Evolutionary conservation across 1,140 invertebrate species (phyloP), one percentile per base, ranked within the genome.

Genomic region (Lasioglossum baleicum): DNA sequence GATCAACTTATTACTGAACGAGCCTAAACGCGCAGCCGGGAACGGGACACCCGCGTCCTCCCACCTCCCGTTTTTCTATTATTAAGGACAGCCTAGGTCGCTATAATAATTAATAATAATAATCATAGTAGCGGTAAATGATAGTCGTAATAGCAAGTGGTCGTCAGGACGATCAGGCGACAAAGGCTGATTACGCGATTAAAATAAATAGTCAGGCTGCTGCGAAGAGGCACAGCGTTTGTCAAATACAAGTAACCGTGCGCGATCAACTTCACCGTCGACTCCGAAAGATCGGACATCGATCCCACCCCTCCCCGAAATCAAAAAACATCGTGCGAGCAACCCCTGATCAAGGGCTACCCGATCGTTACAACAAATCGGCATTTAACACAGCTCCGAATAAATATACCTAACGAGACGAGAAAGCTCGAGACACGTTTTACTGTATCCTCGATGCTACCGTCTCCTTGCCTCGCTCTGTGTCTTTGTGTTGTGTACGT

Each of bases 161-260:
- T 58, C 3, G 17, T 80, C 22, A 42, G 35, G 15, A 65, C 22
- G 58, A 65, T 15, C 17, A 58, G 42, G 56, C 22, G 51, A 75
- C 56, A 82, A 13, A 74, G 56, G 67, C 22, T 74, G 48, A 67
- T 78, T 70, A 74, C 11, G 20, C 31, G 67, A 44, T 74, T 64
- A 75, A 82, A 83, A 87, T 87, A 87, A 87, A 87, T 87, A 87
- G 70, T 83, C 58, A 72, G 58, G 78, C 86, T 87, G 80, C 79
- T 87, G 69, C 72, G 75, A 78, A 75, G 61, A 87, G 72, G 65
- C 60, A 79, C 83, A 87, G 85, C 82, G 72, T 77, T 87, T 77
- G 79, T 87, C 77, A 86, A 83, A 66, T 72, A 73, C 73, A 71
- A 44, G 53, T 80, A 63, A 65, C 61, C 63, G 68, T 58, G 71